A percentile compares a stretch with the other conserved stretches of the same genome.
Conservation (phyloP, 2,797 vertebrate species). For the Mus spretus region DNA sequence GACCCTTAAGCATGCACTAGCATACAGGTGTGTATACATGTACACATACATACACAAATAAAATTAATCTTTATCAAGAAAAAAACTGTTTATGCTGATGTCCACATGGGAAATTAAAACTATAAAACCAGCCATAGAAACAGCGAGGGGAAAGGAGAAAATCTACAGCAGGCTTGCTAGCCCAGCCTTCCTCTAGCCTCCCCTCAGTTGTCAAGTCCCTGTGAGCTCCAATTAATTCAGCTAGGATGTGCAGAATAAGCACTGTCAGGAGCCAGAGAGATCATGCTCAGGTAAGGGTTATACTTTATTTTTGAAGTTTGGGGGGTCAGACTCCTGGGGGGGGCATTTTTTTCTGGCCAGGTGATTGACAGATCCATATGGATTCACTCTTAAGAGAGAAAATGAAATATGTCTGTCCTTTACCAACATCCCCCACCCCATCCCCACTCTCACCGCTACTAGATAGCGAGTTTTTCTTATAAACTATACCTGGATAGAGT, state of each 20-base stretch:
- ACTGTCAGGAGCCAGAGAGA: background rate
- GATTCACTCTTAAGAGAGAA: background rate
- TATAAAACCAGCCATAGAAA: background rate
- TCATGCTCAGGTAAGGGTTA: background rate
- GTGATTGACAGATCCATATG: background rate
- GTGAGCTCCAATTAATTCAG: background rate
- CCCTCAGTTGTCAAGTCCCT: background rate
- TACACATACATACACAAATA: background rate
- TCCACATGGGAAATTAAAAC: background rate
- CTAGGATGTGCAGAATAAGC: fast-evolving
- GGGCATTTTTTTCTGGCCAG: background rate
- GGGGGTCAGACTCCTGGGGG: background rate
- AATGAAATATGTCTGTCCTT: background rate
- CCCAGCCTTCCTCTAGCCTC: background rate
- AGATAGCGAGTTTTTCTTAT: background rate
- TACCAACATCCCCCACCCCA: no score
- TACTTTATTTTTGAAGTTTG: background rate
- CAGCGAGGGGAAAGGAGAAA: background rate
- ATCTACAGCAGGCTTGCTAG: background rate
- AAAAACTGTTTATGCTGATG: background rate
- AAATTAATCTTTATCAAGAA: background rate
- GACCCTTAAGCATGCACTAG: background rate
- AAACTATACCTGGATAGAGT: background rate
- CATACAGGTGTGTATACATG: background rate
- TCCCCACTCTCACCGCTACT: no score